Evolutionary conservation across 2,888 invertebrate genomes (phyloP).

Genomic region (Microctonus hyperodae): DNA sequence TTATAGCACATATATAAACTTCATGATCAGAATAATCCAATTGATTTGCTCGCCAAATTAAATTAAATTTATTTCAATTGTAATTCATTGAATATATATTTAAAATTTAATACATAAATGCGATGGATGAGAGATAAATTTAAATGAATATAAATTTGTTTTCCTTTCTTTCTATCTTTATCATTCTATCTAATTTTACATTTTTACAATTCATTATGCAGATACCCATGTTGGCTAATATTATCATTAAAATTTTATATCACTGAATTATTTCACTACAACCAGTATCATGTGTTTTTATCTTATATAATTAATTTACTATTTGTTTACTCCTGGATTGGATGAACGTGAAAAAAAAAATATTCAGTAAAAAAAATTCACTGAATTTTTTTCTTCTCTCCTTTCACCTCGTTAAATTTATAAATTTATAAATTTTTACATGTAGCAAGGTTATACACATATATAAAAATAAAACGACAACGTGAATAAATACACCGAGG

Average conservation of each 20-base stretch:
- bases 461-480: slow-evolving; percentile 12
- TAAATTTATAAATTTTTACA: slow-evolving; percentile 1
- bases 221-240: background rate
- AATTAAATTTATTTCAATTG: slow-evolving; percentile 4
- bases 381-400: background rate
- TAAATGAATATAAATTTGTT: background rate
- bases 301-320: background rate
- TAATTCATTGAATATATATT: slow-evolving; percentile 9
- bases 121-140: background rate
- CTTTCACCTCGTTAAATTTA: background rate
- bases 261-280: background rate
- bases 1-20: background rate
- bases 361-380: background rate
- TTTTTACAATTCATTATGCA: slow-evolving; percentile 6
- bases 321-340: slow-evolving; percentile 9
- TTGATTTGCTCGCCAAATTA: slow-evolving; percentile 14
- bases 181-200: background rate
- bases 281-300: background rate
- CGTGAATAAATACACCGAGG: slow-evolving; percentile 22
- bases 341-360: slow-evolving; percentile 1
- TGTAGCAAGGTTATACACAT: background rate
- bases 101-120: background rate
- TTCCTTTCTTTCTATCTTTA: background rate
- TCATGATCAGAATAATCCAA: background rate
- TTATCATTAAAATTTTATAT: background rate